Conservation (phyloP, 2,113 vertebrate genomes). For the Chionis minor region DNA sequence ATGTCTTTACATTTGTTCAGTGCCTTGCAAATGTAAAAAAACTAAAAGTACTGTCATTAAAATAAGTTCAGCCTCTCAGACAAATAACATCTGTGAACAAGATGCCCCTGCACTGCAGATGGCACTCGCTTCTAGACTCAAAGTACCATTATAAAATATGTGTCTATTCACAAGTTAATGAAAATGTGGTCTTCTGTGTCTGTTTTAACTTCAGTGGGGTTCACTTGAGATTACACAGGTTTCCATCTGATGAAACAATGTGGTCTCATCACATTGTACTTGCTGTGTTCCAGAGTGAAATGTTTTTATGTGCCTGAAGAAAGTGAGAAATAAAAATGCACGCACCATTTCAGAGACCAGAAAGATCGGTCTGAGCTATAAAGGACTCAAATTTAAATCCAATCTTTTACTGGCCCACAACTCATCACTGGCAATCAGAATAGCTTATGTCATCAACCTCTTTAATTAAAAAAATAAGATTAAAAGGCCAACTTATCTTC, state of each 20-base stretch:
- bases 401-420: neutral
- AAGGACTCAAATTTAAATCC: neutral
- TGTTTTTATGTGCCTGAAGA: neutral
- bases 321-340: neutral
- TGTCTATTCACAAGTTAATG: neutral
- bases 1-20: neutral
- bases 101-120: neutral
- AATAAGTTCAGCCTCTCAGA: neutral
- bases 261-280: neutral
- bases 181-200: constrained; percentile 10
- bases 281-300: neutral
- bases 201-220: neutral
- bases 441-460: neutral
- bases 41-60: neutral
- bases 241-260: neutral
- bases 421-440: neutral
- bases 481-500: neutral
- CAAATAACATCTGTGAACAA: constrained; percentile 11
- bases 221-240: constrained; percentile 3
- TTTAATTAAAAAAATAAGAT: constrained; percentile 9
- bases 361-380: neutral
- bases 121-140: neutral
- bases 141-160: neutral
- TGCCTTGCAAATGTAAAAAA: neutral
- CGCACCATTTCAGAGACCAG: fast-evolving